phyloP scores from a whole-genome alignment of 2,113 vertebrate genomes.

The Elaphurus davidianus region DNA sequence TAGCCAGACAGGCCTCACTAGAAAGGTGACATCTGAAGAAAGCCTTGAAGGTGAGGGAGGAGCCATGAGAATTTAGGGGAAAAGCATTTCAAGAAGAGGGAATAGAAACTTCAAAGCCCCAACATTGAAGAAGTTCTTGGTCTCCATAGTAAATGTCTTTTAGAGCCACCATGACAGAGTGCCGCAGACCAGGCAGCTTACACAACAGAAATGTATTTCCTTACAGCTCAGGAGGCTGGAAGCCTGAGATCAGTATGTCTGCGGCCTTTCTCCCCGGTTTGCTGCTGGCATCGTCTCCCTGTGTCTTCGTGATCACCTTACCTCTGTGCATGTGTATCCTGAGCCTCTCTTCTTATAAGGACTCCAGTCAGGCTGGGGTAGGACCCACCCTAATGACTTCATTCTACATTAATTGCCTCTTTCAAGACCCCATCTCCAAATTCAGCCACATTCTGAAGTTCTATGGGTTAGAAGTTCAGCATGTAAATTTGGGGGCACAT shows the following conservation, averaged over 20 bases:
- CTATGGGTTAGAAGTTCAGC: background rate
- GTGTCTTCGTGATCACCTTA: background rate
- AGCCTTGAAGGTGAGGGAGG: background rate
- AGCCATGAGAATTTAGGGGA: background rate
- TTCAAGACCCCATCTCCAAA: background rate
- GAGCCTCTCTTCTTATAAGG: background rate
- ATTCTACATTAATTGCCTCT: background rate
- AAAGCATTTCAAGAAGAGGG: background rate
- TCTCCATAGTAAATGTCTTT: no score
- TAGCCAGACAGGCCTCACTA: background rate
- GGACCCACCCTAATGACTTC: no score
- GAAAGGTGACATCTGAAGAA: background rate
- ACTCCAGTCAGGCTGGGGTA: background rate
- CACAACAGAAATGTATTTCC: background rate
- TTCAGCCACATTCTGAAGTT: background rate
- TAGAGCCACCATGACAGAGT: background rate
- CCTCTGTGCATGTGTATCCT: accelerated
- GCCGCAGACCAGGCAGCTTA: background rate
- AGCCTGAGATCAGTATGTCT: background rate
- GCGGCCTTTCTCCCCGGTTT: background rate
- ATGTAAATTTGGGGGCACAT: background rate
- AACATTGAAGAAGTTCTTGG: background rate
- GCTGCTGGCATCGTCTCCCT: background rate
- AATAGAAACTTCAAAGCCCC: background rate
- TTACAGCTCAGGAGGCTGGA: background rate